Percentiles rank a stretch among this genome's conserved stretches.
These are phyloP conservation scores for Dendroctonus valens DNA, from an alignment of 1,140 invertebrate genomes.

Conservation along the genomic window DNA sequence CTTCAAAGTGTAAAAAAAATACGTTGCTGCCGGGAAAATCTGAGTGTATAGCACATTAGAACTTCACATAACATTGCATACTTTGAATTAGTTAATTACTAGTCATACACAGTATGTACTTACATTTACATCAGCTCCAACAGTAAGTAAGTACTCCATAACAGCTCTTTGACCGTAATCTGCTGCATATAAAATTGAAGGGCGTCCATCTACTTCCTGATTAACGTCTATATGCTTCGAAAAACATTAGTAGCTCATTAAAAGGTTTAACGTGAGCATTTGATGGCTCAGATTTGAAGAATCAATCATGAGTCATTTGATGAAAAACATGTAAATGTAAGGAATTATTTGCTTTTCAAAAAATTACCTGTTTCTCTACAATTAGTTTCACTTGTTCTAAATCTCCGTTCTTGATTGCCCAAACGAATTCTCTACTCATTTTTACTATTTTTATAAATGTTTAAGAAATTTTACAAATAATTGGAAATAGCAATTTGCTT, in stretches of 20 bases:
- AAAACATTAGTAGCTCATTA: slow-evolving; percentile 24
- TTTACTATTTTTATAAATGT: slow-evolving; percentile 18
- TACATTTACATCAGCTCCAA: slow-evolving; percentile 93
- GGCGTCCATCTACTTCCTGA: slow-evolving; percentile 79
- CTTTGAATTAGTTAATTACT: too few species aligned
- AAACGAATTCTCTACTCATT: slow-evolving; percentile 70
- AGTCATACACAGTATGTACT: slow-evolving; percentile 49
- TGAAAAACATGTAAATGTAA: background rate
- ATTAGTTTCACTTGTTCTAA: slow-evolving; percentile 86
- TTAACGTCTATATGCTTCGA: slow-evolving; percentile 80
- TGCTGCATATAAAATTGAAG: slow-evolving; percentile 86
- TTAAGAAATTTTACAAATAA: slow-evolving; percentile 5
- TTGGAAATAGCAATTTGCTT: too few species aligned
- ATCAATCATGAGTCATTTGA: background rate
- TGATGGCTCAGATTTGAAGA: slow-evolving; percentile 7
- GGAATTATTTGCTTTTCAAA: background rate
- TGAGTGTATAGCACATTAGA: too few species aligned
- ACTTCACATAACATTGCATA: too few species aligned
- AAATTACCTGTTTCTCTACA: slow-evolving; percentile 76
- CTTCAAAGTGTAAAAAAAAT: too few species aligned
- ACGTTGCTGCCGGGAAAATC: too few species aligned
- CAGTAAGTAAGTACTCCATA: slow-evolving; percentile 82
- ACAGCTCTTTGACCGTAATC: slow-evolving; percentile 93
- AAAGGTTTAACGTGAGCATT: slow-evolving; percentile 21
- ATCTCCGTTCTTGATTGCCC: slow-evolving; percentile 94